Percentiles rank a stretch among this genome's conserved stretches.
Conservation (phyloP, 2,888 invertebrate genomes). For the Amblyteles armatorius region DNA sequence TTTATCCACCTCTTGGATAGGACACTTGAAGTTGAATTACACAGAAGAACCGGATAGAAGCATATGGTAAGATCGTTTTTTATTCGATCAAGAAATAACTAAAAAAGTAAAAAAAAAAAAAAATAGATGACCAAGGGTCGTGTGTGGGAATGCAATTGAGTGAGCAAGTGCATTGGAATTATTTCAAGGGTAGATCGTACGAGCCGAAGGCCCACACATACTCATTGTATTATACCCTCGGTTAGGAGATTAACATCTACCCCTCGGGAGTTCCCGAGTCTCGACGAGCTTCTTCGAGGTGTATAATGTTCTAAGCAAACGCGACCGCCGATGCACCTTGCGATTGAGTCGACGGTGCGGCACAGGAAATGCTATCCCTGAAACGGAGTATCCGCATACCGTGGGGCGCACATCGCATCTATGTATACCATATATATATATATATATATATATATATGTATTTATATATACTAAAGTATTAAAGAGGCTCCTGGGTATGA, state of each 20-base stretch:
- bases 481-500: conserved; percentile 28
- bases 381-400: conserved; percentile 54
- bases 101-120: neutral
- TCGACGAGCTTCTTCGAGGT: conserved; percentile 11
- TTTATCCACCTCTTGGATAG: neutral
- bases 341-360: neutral
- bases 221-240: conserved; percentile 46
- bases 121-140: neutral
- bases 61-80: conserved; percentile 1
- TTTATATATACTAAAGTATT: neutral
- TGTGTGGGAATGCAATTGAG: conserved; percentile 52
- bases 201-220: conserved; percentile 2
- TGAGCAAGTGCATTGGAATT: conserved; percentile 37
- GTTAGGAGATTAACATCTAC: conserved; percentile 61
- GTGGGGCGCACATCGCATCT: neutral
- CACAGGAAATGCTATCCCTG: conserved; percentile 17
- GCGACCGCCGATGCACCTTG: conserved; percentile 63
- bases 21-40: neutral
- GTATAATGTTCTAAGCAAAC: conserved; percentile 21
- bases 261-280: conserved; percentile 54
- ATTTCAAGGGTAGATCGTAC: conserved; percentile 29
- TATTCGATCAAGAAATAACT: conserved; percentile 6
- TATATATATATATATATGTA: neutral
- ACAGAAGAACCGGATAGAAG: neutral
- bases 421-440: neutral